Base-by-base conservation (phyloP, 1,140 invertebrate genomes). In the Papilio polyxenes region DNA sequence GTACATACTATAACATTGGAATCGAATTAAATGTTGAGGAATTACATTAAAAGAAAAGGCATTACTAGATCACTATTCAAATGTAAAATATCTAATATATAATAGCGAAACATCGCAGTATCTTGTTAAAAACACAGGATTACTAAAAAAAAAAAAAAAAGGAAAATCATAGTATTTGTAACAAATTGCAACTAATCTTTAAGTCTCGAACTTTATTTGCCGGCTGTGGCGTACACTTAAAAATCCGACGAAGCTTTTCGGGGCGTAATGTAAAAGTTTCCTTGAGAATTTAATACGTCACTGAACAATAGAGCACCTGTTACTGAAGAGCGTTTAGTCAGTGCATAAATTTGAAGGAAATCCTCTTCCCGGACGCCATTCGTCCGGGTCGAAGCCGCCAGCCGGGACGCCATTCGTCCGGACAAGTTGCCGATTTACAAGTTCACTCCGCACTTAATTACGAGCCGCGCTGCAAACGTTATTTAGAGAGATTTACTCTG, bases 331-430 rank as follows among this genome's bases (percentile, higher is more conserved):
- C 59, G 77, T 80, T 80, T 65, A 65, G 56, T 80, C 56, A 65
- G 56, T 80, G 77, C 77, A 80, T 80, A 80, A 80, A 80, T 80
- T 80, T 48, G 20, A 49, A 80, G 56, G 56, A 80, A 48, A 65
- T 80, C 56, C 59, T 44, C 37, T 62, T 65, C 56, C 37, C 37
- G 37, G n/a, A 23, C 15, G 76, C 51, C 20, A 40, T 78, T 56
- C 53, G 40, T 48, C 74, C 56, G 56, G 56, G 56, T 2, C 56
- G 56, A 59, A 59, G 56, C 56, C 56, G 56, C 31, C 31, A 40
- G 37, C 76, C 76, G 31, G 51, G 31, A 23, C 23, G 76, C 53
- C 48, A 62, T 80, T 59, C 59, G 48, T 51, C 75, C 44, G 44
- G 40, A 20, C n/a, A 80, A 80, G 56, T 80, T 80, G 37, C 77